Conservation (phyloP, 2,797 vertebrate genomes). For the Podarcis lilfordi region DNA sequence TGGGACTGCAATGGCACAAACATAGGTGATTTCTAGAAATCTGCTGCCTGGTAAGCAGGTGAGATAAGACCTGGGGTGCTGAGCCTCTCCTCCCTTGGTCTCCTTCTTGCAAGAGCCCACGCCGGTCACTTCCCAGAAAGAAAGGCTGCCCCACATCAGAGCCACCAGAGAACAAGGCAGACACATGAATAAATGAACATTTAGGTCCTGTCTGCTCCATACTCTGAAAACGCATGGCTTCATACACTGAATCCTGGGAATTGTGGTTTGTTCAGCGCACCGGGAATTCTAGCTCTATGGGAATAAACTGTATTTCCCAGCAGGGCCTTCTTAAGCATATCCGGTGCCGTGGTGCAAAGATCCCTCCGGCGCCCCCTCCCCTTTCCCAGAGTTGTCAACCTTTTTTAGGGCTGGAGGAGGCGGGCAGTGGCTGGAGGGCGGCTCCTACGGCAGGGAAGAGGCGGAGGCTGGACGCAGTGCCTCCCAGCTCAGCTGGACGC, state of each 20-base stretch:
- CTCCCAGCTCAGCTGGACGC: too few species aligned
- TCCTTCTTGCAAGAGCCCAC: not conserved
- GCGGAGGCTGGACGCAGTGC: too few species aligned
- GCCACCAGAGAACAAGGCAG: not conserved
- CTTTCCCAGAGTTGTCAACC: too few species aligned
- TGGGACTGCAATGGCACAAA: not conserved
- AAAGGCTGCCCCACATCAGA: not conserved
- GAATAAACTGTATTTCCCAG: not conserved
- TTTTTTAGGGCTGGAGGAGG: too few species aligned
- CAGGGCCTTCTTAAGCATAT: too few species aligned
- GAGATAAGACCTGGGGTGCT: not conserved
- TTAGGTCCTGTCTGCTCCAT: not conserved
- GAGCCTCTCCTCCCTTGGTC: not conserved
- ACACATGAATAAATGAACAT: not conserved
- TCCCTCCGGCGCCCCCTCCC: too few species aligned
- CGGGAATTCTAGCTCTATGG: too few species aligned
- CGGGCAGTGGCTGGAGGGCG: too few species aligned
- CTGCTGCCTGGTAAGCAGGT: not conserved
- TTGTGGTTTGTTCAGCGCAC: too few species aligned
- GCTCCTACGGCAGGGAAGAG: rapidly evolving
- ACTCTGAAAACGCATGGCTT: not conserved
- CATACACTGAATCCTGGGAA: too few species aligned
- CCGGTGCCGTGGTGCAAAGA: too few species aligned
- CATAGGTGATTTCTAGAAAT: not conserved
- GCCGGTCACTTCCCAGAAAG: not conserved